Evolutionary conservation across 2,888 invertebrate genomes (phyloP).

Genomic region (Anagyrus pseudococci): DNA sequence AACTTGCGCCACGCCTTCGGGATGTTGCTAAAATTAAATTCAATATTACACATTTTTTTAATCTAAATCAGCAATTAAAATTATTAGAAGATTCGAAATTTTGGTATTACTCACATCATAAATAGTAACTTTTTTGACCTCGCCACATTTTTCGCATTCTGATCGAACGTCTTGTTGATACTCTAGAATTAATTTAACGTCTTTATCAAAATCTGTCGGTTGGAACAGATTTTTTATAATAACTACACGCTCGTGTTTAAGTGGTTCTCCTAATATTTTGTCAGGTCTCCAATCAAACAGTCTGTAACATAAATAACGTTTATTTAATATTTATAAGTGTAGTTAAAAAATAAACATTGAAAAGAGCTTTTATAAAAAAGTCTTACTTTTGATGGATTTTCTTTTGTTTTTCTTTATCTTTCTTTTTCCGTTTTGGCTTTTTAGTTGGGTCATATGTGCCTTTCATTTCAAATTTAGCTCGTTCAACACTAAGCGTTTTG

Average conservation of each 20-base stretch:
- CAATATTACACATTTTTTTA: neutral
- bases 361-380: conserved; percentile 10
- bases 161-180: conserved; percentile 89
- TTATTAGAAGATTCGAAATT: conserved; percentile 10
- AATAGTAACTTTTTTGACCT: conserved; percentile 87
- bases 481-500: conserved; percentile 84
- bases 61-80: neutral
- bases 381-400: conserved; percentile 88
- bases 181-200: conserved; percentile 87
- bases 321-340: conserved; percentile 15
- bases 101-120: conserved; percentile 76
- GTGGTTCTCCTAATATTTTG: conserved; percentile 82
- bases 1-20: conserved; percentile 93
- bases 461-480: conserved; percentile 93
- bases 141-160: conserved; percentile 90
- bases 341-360: neutral
- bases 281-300: conserved; percentile 97
- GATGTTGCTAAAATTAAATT: conserved; percentile 72
- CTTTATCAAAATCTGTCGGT: conserved; percentile 85
- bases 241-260: conserved; percentile 88
- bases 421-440: conserved; percentile 89
- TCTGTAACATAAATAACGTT: conserved; percentile 58
- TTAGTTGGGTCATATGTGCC: conserved; percentile 91
- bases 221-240: conserved; percentile 94
- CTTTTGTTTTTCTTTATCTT: conserved; percentile 85